phyloP scores from a whole-genome alignment of 2,797 vertebrate genomes.

The Bradypodion pumilum region DNA sequence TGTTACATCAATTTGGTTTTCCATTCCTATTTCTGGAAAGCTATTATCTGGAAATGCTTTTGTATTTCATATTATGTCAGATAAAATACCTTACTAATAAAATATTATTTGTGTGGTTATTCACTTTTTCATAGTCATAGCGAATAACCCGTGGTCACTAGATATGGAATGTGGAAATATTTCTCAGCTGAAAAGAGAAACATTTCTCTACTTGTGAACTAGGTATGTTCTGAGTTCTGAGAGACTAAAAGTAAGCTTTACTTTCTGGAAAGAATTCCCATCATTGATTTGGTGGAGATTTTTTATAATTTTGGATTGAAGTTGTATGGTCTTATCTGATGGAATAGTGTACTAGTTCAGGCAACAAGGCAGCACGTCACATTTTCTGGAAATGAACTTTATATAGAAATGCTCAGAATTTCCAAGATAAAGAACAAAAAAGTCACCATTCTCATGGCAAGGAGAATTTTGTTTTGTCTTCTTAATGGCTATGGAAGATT shows the following conservation, averaged over 20 bases:
- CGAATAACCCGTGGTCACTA: not conserved
- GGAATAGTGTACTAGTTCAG: too few relatives aligned
- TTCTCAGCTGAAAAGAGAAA: not conserved
- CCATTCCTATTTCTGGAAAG: conserved; percentile 1
- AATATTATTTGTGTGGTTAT: not conserved
- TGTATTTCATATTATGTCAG: conserved; percentile 30
- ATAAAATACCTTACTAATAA: conserved; percentile 30
- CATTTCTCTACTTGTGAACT: not conserved
- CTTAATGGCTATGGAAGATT: too few relatives aligned
- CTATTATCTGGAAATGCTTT: conserved; percentile 28
- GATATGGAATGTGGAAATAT: not conserved
- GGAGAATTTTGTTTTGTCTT: too few relatives aligned
- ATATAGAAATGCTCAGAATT: too few relatives aligned
- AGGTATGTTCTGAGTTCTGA: not conserved
- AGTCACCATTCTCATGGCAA: too few relatives aligned
- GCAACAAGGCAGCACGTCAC: too few relatives aligned
- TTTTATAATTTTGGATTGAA: not conserved
- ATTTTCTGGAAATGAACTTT: too few relatives aligned
- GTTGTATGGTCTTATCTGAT: not conserved
- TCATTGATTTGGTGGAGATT: not conserved
- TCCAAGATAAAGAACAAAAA: too few relatives aligned
- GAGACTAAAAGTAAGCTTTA: not conserved
- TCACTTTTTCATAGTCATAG: not conserved
- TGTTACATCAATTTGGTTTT: conserved; percentile 37
- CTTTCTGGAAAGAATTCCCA: not conserved